These are phyloP conservation scores for Ranitomeya imitator DNA, from an alignment of 2,113 vertebrate genomes.

Conservation along the genomic window DNA sequence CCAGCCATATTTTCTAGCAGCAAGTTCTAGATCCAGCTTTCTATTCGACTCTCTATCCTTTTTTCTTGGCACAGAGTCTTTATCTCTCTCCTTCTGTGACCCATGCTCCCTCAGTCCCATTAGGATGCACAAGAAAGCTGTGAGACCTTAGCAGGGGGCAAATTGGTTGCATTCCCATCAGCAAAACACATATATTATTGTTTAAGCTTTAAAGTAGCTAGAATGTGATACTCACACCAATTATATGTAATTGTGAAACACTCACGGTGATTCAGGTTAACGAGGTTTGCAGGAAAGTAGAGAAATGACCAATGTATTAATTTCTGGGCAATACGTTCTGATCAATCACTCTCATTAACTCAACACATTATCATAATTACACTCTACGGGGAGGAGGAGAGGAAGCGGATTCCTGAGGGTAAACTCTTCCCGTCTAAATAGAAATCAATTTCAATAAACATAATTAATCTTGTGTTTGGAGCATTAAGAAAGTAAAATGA, in stretches of 20 bases:
- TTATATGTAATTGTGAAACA: constrained; percentile 56
- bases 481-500: constrained; percentile 60
- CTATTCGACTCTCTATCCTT: neutral
- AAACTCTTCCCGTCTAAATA: constrained; percentile 63
- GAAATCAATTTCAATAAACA: constrained; percentile 66
- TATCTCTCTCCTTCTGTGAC: neutral
- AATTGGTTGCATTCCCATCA: constrained; percentile 34
- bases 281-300: constrained; percentile 54
- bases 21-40: neutral
- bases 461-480: constrained; percentile 65
- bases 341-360: constrained; percentile 67
- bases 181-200: constrained; percentile 44
- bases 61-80: neutral
- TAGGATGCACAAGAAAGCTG: neutral
- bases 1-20: neutral
- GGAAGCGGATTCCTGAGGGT: constrained; percentile 63
- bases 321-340: constrained; percentile 56
- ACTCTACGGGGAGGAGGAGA: constrained; percentile 60
- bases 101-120: neutral
- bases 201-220: constrained; percentile 37
- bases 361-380: constrained; percentile 69
- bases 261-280: constrained; percentile 54
- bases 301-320: constrained; percentile 56
- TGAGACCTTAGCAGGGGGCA: constrained; percentile 37
- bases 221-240: constrained; percentile 53